Percentiles rank a stretch among this genome's conserved stretches.
Evolutionary conservation across 2,888 invertebrate genomes (phyloP).

Genomic region (Neoitamus cyanurus): DNA sequence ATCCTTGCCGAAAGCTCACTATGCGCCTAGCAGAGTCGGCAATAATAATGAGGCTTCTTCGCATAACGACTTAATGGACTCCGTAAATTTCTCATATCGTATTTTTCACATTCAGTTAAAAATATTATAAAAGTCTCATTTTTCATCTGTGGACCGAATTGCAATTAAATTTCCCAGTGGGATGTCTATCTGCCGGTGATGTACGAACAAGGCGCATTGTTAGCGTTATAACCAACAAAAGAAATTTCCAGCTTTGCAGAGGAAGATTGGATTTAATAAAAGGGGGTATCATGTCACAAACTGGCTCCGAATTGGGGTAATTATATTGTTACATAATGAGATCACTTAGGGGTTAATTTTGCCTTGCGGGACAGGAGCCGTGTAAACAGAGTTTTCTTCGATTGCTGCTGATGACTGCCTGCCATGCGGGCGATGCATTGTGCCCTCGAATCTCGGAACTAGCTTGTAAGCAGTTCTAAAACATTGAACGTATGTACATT

Average conservation of each 20-base stretch:
- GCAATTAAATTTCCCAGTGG: constrained; percentile 54
- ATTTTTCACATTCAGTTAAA: constrained; percentile 21
- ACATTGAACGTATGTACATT: background rate
- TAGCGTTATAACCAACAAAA: constrained; percentile 32
- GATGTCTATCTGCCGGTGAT: constrained; percentile 53
- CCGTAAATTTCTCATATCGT: constrained; percentile 16
- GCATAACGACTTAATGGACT: constrained; percentile 19
- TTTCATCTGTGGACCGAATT: constrained; percentile 47
- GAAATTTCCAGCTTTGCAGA: constrained; percentile 32
- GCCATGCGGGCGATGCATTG: background rate
- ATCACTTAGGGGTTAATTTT: constrained; percentile 52
- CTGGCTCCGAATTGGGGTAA: constrained; percentile 47
- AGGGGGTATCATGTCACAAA: constrained; percentile 38
- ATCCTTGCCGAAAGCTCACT: background rate
- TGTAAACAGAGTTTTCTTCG: background rate
- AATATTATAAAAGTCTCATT: constrained; percentile 34
- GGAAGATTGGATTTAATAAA: constrained; percentile 32
- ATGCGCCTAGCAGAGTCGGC: background rate
- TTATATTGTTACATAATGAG: constrained; percentile 51
- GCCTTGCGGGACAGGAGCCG: background rate
- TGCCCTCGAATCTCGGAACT: background rate
- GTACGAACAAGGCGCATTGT: constrained; percentile 44
- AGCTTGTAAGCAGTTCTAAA: background rate
- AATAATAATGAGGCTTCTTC: background rate
- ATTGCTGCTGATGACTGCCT: background rate